Conservation (phyloP, 2,888 invertebrate species). For the Drosophila cyrtoloma region DNA sequence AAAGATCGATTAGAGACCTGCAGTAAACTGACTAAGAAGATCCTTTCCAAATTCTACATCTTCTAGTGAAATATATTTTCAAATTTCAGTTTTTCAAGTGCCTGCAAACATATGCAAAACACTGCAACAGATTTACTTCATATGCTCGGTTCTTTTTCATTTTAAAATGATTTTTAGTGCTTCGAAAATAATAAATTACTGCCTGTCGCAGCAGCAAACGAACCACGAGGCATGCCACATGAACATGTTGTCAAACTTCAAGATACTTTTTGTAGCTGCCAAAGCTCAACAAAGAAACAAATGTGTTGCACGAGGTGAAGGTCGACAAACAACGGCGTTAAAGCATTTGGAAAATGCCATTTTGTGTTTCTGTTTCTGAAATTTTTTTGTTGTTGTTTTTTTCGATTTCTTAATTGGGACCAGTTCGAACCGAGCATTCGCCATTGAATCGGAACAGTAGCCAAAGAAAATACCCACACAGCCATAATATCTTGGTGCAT, state of each 20-base stretch:
- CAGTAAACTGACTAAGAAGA: background rate
- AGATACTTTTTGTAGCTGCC: conserved; percentile 25
- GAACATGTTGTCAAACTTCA: conserved; percentile 20
- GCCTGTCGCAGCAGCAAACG: conserved; percentile 1
- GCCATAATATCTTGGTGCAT: conserved; percentile 16
- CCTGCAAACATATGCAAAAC: background rate
- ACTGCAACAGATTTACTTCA: background rate
- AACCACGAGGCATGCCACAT: conserved; percentile 19
- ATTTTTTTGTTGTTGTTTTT: background rate
- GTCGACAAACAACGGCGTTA: conserved; percentile 59
- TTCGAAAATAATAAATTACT: background rate
- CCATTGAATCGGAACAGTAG: conserved; percentile 36
- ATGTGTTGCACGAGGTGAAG: conserved; percentile 69
- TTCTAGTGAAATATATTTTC: background rate
- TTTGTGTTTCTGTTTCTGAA: conserved; percentile 23
- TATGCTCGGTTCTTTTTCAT: background rate
- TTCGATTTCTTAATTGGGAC: conserved; percentile 25
- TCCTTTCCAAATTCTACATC: background rate
- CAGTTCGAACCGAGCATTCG: conserved; percentile 15
- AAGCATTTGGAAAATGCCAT: conserved; percentile 47
- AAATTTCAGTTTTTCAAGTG: background rate
- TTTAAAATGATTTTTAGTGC: background rate
- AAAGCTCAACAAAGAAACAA: conserved; percentile 1
- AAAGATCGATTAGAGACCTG: background rate
- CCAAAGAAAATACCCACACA: conserved; percentile 15